Evolutionary conservation across 2,888 invertebrate species (phyloP), one percentile per base, ranked within the genome.

Genomic region (Ashinkailepas kermadecensis): DNA sequence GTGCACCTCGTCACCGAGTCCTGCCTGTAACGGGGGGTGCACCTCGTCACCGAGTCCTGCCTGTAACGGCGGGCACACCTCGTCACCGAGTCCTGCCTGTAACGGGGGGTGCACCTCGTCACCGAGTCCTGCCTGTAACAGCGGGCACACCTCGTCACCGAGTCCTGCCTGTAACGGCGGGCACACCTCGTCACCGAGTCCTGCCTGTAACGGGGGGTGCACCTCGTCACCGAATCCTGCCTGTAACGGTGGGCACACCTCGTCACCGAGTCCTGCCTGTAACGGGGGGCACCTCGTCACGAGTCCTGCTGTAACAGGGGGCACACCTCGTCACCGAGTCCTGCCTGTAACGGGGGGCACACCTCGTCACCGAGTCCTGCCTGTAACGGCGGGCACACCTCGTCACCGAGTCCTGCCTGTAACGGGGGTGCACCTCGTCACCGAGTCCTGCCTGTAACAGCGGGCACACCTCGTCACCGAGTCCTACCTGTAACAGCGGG

Each of bases 221-320:
- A 23, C n/a, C 10, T 65, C 65, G 65, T 65, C 65, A 8, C 65
- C 65, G 65, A 65, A 23, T 65, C 65, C 23, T 65, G 65, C 23
- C 65, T 65, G 65, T 23, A n/a, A 65, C 62, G 62, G 62, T 0
- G 15, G 62, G 62, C 18, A 8, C 10, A 23, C n/a, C 10, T 65
- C 65, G 65, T 65, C 65, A 8, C 65, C 65, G 65, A 65, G 65
- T 65, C 65, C 23, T 65, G 65, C 23, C 65, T 65, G 65, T 23
- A n/a, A 65, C 62, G 62, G 62, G 18, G 15, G 62, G 62, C 18
- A 18, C 62, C 0, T n/a, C n/a, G n/a, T n/a, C n/a, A n/a, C n/a
- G n/a, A n/a, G n/a, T n/a, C n/a, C n/a, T n/a, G n/a, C n/a, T n/a
- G n/a, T n/a, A n/a, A n/a, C n/a, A n/a, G n/a, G n/a, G n/a, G n/a